phyloP scores from a whole-genome alignment of 2,888 invertebrate species.

The Nectonema munidae region DNA sequence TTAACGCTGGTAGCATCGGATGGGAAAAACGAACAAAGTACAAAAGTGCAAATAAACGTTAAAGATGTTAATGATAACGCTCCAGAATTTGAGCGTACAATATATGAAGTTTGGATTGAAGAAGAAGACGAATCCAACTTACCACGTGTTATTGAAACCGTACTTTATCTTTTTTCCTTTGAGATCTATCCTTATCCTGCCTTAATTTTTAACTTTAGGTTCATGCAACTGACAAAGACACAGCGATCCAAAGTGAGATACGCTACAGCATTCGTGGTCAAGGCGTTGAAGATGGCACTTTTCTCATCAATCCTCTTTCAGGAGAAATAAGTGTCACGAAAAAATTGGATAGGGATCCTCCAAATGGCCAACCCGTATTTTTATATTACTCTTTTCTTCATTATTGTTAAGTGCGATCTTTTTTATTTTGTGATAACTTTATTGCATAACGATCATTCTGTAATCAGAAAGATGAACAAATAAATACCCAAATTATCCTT shows the following conservation, averaged over 20 bases:
- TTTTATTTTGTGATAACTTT: no score
- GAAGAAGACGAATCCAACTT: slow-evolving; percentile 19
- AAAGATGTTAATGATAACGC: slow-evolving; percentile 25
- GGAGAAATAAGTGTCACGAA: slow-evolving; percentile 27
- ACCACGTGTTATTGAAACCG: neutral
- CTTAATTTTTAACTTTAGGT: slow-evolving; percentile 14
- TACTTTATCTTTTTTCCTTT: no score
- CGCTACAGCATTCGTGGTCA: slow-evolving; percentile 21
- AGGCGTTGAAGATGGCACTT: slow-evolving; percentile 24
- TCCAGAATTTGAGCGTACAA: slow-evolving; percentile 21
- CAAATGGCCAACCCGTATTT: slow-evolving; percentile 44
- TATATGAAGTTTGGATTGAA: slow-evolving; percentile 19
- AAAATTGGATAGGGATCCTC: slow-evolving; percentile 80
- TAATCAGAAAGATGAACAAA: no score
- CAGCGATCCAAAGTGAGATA: slow-evolving; percentile 19
- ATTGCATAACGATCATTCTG: no score
- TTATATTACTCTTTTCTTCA: no score
- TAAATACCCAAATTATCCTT: no score
- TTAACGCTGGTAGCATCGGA: slow-evolving; percentile 14
- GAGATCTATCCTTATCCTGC: neutral
- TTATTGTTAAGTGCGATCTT: no score
- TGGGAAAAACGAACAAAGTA: slow-evolving; percentile 14
- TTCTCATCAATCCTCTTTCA: slow-evolving; percentile 23
- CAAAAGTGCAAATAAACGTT: slow-evolving; percentile 19
- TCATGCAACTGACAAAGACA: slow-evolving; percentile 15